These are phyloP conservation scores for Alcedo atthis DNA, from an alignment of 2,797 vertebrate genomes.

Conservation along the genomic window DNA sequence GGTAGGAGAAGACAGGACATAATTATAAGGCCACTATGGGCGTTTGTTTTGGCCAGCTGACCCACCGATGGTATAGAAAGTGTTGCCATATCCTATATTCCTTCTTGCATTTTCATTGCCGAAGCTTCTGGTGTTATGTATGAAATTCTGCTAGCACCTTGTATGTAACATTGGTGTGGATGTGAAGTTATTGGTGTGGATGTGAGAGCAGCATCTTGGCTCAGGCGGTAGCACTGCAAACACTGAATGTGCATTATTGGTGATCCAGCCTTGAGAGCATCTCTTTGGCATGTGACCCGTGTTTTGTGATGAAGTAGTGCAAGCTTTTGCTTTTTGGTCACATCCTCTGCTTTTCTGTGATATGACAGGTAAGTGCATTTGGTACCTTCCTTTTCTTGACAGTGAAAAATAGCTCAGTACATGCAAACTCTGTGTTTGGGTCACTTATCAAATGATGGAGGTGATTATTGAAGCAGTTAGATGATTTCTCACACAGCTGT, in stretches of 20 bases:
- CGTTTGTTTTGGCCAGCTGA: background rate
- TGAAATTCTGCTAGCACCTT: background rate
- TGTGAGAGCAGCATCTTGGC: background rate
- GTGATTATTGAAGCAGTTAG: background rate
- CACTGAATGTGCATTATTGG: background rate
- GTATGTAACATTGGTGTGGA: background rate
- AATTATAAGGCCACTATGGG: background rate
- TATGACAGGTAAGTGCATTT: background rate
- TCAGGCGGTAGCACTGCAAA: background rate
- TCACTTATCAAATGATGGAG: background rate
- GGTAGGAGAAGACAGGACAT: background rate
- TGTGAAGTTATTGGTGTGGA: rapidly evolving
- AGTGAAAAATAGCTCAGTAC: background rate
- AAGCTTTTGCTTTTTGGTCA: background rate
- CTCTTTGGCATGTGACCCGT: background rate
- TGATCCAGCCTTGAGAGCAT: background rate
- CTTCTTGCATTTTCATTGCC: background rate
- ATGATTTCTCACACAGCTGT: background rate
- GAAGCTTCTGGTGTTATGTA: background rate
- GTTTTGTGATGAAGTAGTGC: background rate
- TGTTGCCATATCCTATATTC: background rate
- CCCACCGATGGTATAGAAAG: background rate
- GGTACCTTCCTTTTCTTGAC: background rate
- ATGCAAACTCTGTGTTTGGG: background rate
- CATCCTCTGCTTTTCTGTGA: background rate